These are phyloP conservation scores for Chaetorhynchus papuensis DNA, from an alignment of 2,113 vertebrate species.

Conservation along the genomic window DNA sequence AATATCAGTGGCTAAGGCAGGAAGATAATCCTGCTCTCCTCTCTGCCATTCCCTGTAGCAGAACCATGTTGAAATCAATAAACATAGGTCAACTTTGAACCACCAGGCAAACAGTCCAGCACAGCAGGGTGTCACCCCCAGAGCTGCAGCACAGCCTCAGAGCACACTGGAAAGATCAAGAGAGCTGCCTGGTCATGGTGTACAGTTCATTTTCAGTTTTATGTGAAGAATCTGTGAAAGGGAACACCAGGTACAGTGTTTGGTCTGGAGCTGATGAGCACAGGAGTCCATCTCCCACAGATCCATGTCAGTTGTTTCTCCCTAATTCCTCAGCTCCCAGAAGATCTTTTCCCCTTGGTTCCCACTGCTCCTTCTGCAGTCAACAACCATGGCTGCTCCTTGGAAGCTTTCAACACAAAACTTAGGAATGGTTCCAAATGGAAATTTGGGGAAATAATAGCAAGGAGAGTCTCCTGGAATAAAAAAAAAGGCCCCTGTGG, in stretches of 20 bases:
- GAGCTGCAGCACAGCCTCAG: not conserved
- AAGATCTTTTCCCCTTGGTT: not conserved
- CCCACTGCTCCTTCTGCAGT: not conserved
- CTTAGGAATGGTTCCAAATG: not conserved
- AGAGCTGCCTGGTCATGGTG: not conserved
- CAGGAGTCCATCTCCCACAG: not conserved
- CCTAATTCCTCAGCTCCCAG: not conserved
- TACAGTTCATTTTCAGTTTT: not conserved
- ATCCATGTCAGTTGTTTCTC: not conserved
- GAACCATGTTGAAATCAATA: conserved; percentile 5
- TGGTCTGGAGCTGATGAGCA: not conserved
- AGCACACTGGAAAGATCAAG: not conserved
- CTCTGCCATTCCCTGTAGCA: not conserved
- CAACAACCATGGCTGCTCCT: not conserved
- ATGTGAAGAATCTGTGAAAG: not conserved
- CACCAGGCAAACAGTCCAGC: not conserved
- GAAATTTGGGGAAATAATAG: not conserved
- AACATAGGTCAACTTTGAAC: not conserved
- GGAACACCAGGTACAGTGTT: not conserved
- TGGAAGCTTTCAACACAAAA: not conserved
- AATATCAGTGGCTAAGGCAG: not conserved
- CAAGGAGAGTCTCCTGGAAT: not conserved
- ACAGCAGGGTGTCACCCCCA: not conserved
- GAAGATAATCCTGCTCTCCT: not conserved
- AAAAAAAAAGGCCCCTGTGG: not conserved